Percentiles rank a stretch among this genome's conserved stretches.
These are phyloP conservation scores for Vespertilio murinus DNA, from an alignment of 2,797 vertebrate species.

Conservation along the genomic window DNA sequence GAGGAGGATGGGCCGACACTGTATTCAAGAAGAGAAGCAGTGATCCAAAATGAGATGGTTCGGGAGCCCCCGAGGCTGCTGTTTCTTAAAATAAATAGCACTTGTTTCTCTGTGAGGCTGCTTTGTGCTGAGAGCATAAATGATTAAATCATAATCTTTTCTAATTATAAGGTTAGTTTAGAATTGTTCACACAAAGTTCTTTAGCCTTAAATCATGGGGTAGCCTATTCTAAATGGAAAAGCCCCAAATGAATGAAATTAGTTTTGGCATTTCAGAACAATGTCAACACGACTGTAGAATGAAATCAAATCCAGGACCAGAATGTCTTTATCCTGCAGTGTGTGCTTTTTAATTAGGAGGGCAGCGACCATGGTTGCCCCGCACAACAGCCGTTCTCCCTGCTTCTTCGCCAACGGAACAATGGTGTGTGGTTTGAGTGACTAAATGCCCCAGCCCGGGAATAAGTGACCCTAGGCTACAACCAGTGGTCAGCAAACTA, in stretches of 20 bases:
- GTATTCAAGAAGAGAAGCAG: background rate
- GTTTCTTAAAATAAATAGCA: conserved; percentile 30
- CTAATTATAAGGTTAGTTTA: conserved; percentile 2
- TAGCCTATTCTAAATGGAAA: background rate
- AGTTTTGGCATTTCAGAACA: background rate
- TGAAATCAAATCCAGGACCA: background rate
- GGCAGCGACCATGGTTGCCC: background rate
- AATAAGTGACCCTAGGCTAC: background rate
- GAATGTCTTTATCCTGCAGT: background rate
- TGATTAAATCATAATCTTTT: background rate
- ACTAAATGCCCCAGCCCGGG: background rate
- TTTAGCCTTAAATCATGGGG: background rate
- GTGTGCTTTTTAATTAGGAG: background rate
- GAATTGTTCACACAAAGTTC: background rate
- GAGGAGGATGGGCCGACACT: background rate
- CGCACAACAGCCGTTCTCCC: background rate
- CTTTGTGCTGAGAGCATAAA: background rate
- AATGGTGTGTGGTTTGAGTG: background rate
- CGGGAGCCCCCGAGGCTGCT: background rate
- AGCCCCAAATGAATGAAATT: background rate
- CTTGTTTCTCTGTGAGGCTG: background rate
- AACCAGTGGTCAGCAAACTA: no score
- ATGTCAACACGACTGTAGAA: background rate
- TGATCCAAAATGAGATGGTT: background rate
- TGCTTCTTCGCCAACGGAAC: background rate